A percentile compares a stretch with the other conserved stretches of the same genome.
Evolutionary conservation across 1,140 invertebrate genomes (phyloP).

Genomic region (Trichoplusia ni): DNA sequence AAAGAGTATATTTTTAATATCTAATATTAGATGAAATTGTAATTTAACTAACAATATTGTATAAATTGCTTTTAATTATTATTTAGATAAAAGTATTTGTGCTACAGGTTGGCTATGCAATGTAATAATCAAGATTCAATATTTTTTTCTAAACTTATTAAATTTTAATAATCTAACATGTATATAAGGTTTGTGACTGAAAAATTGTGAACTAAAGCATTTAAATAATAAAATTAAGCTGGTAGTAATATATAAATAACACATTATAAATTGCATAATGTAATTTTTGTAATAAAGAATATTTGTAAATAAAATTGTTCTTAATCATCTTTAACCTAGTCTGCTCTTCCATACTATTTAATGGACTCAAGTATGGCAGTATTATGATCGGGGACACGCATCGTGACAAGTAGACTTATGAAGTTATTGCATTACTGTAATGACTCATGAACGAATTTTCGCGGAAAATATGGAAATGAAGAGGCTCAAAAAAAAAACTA

Average conservation of each 20-base stretch:
- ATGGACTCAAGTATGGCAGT: no score
- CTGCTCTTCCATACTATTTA: no score
- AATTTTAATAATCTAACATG: background rate
- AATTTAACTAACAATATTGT: background rate
- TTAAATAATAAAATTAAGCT: background rate
- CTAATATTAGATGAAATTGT: constrained; percentile 7
- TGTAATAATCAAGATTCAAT: background rate
- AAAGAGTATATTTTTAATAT: constrained; percentile 7
- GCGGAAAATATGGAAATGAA: no score
- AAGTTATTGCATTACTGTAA: no score
- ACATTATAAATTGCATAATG: background rate
- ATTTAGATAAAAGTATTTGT: background rate
- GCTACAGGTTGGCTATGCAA: constrained; percentile 26
- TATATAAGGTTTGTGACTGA: background rate
- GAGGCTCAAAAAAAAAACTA: no score
- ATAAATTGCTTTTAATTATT: constrained; percentile 3
- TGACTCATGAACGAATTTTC: no score
- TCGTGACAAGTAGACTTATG: no score
- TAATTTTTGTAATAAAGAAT: constrained; percentile 5
- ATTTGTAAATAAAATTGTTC: background rate
- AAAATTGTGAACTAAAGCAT: background rate
- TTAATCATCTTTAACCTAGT: background rate
- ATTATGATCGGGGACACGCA: no score
- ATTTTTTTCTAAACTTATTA: background rate
- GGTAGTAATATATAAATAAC: constrained; percentile 16